Conservation (phyloP, 2,888 invertebrate genomes). For the Melipona bicolor region DNA sequence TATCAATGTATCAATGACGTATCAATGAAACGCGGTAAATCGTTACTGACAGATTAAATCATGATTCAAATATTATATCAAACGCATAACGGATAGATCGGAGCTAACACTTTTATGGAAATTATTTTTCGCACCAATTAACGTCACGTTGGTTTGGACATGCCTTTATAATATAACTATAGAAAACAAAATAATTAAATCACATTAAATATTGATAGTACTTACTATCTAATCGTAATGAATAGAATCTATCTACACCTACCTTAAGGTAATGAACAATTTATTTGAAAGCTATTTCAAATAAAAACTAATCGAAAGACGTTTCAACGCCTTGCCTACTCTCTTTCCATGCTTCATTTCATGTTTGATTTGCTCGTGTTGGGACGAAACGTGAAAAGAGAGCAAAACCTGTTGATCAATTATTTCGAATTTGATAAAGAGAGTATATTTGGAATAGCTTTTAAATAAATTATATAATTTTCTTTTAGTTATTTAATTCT, state of each 20-base stretch:
- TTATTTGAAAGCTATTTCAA: not conserved
- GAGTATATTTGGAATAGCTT: no score
- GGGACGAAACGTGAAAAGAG: not conserved
- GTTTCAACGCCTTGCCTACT: not conserved
- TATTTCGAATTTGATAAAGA: not conserved
- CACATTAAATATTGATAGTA: not conserved
- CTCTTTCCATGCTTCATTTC: not conserved
- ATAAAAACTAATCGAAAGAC: not conserved
- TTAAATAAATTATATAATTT: no score
- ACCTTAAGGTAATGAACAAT: no score
- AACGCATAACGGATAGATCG: not conserved
- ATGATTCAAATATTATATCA: not conserved
- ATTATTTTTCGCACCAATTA: not conserved
- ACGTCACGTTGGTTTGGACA: not conserved
- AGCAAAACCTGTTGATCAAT: conserved; percentile 23
- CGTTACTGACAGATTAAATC: not conserved
- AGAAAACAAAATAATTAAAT: not conserved
- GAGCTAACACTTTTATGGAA: not conserved
- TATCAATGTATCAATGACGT: not conserved
- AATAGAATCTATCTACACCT: no score
- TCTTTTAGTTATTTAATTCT: no score
- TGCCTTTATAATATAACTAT: not conserved
- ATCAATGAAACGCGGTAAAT: not conserved
- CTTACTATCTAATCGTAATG: not conserved
- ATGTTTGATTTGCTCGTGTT: conserved; percentile 4